Evolutionary conservation across 2,888 invertebrate species (phyloP).

Genomic region (Chrysotoxum bicinctum): DNA sequence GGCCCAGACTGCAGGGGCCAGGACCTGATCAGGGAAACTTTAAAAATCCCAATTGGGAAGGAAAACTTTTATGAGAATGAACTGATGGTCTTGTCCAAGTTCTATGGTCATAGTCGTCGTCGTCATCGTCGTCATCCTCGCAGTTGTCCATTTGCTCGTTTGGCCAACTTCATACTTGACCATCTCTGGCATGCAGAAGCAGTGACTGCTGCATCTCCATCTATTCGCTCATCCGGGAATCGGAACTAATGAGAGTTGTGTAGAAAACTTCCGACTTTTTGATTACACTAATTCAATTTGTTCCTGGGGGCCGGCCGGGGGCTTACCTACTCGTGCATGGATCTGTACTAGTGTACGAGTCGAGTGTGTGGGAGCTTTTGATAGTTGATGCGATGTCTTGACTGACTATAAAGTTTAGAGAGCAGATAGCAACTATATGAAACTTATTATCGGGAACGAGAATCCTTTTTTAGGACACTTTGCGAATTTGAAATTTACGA

Average conservation of each 20-base stretch:
- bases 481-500: slow-evolving; percentile 71
- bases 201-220: slow-evolving; percentile 56
- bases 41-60: slow-evolving; percentile 53
- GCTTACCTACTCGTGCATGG: slow-evolving; percentile 18
- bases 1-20: neutral
- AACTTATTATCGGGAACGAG: slow-evolving; percentile 66
- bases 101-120: slow-evolving; percentile 24
- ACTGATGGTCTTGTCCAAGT: slow-evolving; percentile 48
- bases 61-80: slow-evolving; percentile 63
- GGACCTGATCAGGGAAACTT: slow-evolving; percentile 54
- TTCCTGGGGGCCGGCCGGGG: slow-evolving; percentile 56
- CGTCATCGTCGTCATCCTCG: neutral
- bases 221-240: slow-evolving; percentile 70
- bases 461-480: slow-evolving; percentile 70
- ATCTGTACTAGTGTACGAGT: slow-evolving; percentile 1
- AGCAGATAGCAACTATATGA: slow-evolving; percentile 43
- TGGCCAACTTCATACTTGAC: slow-evolving; percentile 59
- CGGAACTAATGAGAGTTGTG: slow-evolving; percentile 73
- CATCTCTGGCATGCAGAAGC: slow-evolving; percentile 36
- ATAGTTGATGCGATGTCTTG: slow-evolving; percentile 69
- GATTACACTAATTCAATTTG: slow-evolving; percentile 76
- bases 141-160: slow-evolving; percentile 26
- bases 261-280: slow-evolving; percentile 75
- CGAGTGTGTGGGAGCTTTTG: slow-evolving; percentile 32
- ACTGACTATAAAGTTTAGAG: slow-evolving; percentile 20